phyloP scores from a whole-genome alignment of 92 coral and sea anemone genomes.

The Zoanthus gigantus region DNA sequence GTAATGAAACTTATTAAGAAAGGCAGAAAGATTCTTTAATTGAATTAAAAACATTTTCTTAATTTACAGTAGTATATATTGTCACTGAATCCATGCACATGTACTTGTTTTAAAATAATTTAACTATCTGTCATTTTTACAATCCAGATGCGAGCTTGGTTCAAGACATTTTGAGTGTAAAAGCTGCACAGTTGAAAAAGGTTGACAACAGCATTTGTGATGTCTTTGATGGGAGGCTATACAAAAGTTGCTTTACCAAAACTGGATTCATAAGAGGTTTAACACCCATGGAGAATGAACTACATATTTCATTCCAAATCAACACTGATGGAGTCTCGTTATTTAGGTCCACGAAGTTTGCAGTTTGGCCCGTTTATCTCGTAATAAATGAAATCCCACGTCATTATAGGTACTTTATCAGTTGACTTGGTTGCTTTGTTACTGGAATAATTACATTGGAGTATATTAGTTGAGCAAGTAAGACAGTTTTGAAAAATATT shows the following conservation, averaged over 20 bases:
- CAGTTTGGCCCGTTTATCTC: constrained; percentile 56
- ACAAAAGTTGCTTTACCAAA: background rate
- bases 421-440: background rate
- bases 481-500: no score
- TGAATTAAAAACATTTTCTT: no score
- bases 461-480: no score
- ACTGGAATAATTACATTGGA: no score
- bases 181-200: background rate
- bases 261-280: background rate
- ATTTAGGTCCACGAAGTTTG: constrained; percentile 57
- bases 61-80: no score
- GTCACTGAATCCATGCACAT: no score
- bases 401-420: constrained; percentile 11
- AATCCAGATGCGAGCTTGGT: no score
- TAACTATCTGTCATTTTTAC: no score
- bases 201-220: constrained; percentile 3
- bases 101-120: no score
- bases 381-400: constrained; percentile 56
- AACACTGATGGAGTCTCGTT: constrained; percentile 69
- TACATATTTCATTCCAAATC: constrained; percentile 49
- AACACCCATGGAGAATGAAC: constrained; percentile 26
- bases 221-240: constrained; percentile 1
- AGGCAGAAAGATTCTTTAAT: no score
- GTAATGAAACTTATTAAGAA: no score
- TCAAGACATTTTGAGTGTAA: no score